These are phyloP conservation scores for Drosophila tsacasi DNA, from an alignment of 1,140 invertebrate genomes.

Conservation along the genomic window DNA sequence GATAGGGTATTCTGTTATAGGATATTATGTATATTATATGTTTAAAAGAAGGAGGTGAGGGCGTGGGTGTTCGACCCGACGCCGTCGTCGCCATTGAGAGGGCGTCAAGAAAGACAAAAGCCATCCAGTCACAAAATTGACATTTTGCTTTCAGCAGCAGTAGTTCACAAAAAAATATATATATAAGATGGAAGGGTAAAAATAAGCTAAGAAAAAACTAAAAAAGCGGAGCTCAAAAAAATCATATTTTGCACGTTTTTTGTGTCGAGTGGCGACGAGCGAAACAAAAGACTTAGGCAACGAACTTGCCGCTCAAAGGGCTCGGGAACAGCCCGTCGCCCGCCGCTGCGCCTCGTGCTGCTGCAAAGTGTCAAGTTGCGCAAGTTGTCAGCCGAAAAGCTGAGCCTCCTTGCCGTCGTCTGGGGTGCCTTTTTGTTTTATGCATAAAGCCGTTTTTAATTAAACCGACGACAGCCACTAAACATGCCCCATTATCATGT, in stretches of 20 bases:
- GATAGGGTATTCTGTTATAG: slow-evolving; percentile 18
- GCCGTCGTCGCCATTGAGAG: slow-evolving; percentile 66
- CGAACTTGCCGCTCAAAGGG: slow-evolving; percentile 75
- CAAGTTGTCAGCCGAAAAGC: slow-evolving; percentile 66
- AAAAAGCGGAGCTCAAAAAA: slow-evolving; percentile 36
- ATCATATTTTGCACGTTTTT: slow-evolving; percentile 83
- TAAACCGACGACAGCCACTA: slow-evolving; percentile 78
- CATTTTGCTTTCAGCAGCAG: slow-evolving; percentile 76
- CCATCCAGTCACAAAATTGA: slow-evolving; percentile 76
- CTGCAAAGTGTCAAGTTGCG: slow-evolving; percentile 82
- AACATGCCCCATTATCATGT: slow-evolving; percentile 82
- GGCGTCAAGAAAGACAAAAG: slow-evolving; percentile 77
- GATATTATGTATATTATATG: neutral
- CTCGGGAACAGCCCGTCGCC: slow-evolving; percentile 33
- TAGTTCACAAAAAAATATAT: slow-evolving; percentile 20
- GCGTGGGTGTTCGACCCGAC: slow-evolving; percentile 48
- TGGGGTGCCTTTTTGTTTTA: slow-evolving; percentile 36
- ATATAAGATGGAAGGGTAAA: slow-evolving; percentile 14
- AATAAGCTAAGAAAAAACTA: neutral
- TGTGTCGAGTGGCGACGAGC: slow-evolving; percentile 54
- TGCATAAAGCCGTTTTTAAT: slow-evolving; percentile 71
- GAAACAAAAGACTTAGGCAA: slow-evolving; percentile 82
- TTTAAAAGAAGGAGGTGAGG: slow-evolving; percentile 27
- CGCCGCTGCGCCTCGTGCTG: slow-evolving; percentile 6
- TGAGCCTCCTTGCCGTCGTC: neutral